A percentile compares a stretch with the other conserved stretches of the same genome.
Evolutionary conservation across 2,113 vertebrate species (phyloP).

Genomic region (Larimichthys crocea): DNA sequence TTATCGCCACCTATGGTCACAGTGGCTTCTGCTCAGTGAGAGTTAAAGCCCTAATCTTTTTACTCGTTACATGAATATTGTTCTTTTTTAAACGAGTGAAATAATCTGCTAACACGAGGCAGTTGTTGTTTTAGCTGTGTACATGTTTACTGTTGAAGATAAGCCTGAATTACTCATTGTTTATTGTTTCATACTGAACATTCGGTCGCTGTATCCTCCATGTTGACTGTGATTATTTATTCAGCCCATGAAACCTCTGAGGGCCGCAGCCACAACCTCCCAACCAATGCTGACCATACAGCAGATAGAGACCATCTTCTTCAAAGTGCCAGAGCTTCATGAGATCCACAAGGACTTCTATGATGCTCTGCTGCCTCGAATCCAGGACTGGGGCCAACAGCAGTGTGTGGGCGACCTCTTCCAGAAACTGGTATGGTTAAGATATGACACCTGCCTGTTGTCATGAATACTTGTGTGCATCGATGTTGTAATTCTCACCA

Average conservation of each 20-base stretch:
- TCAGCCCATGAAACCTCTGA: constrained; percentile 98
- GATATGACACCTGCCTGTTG: not conserved
- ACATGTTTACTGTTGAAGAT: not conserved
- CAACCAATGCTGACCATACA: constrained; percentile 94
- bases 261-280: constrained; percentile 96
- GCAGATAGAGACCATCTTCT: constrained; percentile 99
- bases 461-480: not conserved
- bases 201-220: not conserved
- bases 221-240: constrained; percentile 6
- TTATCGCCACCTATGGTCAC: not conserved
- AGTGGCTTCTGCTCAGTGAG: not conserved
- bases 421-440: constrained; percentile 91
- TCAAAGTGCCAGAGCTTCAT: constrained; percentile 97
- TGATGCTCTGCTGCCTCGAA: constrained; percentile 91
- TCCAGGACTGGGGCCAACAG: constrained; percentile 94
- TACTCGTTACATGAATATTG: not conserved
- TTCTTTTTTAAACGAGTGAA: not conserved
- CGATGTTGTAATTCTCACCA: no score
- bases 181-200: not conserved
- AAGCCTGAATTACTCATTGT: not conserved
- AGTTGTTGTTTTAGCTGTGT: no score
- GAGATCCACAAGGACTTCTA: constrained; percentile 99
- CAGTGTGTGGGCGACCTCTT: constrained; percentile 98
- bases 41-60: not conserved
- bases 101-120: no score